phyloP scores from a whole-genome alignment of 2,888 invertebrate species.

The Saturnia japonica region DNA sequence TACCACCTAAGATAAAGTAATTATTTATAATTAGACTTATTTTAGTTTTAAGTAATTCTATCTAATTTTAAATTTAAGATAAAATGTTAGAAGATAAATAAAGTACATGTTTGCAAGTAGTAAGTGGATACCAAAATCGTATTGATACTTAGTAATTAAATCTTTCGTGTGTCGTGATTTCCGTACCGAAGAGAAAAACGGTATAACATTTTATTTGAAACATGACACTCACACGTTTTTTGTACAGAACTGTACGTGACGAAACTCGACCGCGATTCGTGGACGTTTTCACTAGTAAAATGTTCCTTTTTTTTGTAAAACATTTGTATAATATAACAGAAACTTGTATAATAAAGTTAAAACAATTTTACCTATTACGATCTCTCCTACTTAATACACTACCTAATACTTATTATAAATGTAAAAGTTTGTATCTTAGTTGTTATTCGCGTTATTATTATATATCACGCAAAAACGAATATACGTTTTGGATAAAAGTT shows the following conservation, averaged over 20 bases:
- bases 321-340: neutral
- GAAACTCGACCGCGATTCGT: slow-evolving; percentile 4
- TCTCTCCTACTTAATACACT: neutral
- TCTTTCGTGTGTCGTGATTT: neutral
- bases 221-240: slow-evolving; percentile 32
- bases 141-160: slow-evolving; percentile 13
- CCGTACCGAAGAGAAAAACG: slow-evolving; percentile 1
- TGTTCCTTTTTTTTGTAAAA: neutral
- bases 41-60: too few species aligned
- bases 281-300: slow-evolving; percentile 11
- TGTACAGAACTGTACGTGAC: slow-evolving; percentile 27
- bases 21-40: too few species aligned
- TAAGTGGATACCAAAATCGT: neutral
- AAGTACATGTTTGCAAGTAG: neutral
- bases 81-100: neutral
- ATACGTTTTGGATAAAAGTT: too few species aligned
- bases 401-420: too few species aligned
- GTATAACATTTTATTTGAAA: slow-evolving; percentile 33
- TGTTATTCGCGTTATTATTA: too few species aligned
- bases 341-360: neutral
- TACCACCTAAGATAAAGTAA: too few species aligned
- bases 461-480: too few species aligned
- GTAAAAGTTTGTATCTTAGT: too few species aligned
- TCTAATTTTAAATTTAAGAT: too few species aligned
- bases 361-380: neutral